Base-by-base conservation (phyloP, 2,113 vertebrate species). In the Fregetta grallaria region DNA sequence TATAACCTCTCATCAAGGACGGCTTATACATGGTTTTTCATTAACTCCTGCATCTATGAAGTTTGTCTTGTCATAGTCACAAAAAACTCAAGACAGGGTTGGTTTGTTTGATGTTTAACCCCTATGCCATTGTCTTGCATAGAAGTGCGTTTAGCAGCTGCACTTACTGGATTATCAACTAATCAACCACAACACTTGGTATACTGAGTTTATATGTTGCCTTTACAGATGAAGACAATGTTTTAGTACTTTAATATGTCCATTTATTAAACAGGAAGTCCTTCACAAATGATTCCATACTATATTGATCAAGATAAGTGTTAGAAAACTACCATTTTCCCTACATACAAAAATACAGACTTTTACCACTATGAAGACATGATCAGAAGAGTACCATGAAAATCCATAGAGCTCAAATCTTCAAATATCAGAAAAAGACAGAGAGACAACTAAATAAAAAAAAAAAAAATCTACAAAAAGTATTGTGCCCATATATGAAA, bases 271-370 rank as follows among this genome's bases (percentile, higher is more conserved):
- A 98, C 97, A 98, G 97, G 91, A 98, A 98, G 89, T 98, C 97
- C 96, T 98, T 98, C 98, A 98, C 98, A 97, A 96, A 98, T 97
- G 90, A 96, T 98, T 98, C 94, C 86, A 52, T 98, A 98, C 96
- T 95, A 97, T 97, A 98, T 91, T 95, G 94, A 97, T 97, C 97
- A 92, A 85, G 96, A 67, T 98, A 98, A 98, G 97, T 96, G 96
- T 94, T 97, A 98, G 97, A 98, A 98, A 98, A 98, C 95, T 97
- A 97, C 78, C 94, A 98, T 98, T 98, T 98, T 84, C 96, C 88
- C 95, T 98, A 98, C 98, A 97, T 98, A 98, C 96, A 98, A 98
- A 98, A 98, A 98, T 98, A 98, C 98, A 98, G 97, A 96, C 97
- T 97, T 96, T 98, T 97, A 97, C 97, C 96, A 98, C 98, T 97